phyloP scores from a whole-genome alignment of 2,113 vertebrate genomes.

The Trochalopteron elliotii region DNA sequence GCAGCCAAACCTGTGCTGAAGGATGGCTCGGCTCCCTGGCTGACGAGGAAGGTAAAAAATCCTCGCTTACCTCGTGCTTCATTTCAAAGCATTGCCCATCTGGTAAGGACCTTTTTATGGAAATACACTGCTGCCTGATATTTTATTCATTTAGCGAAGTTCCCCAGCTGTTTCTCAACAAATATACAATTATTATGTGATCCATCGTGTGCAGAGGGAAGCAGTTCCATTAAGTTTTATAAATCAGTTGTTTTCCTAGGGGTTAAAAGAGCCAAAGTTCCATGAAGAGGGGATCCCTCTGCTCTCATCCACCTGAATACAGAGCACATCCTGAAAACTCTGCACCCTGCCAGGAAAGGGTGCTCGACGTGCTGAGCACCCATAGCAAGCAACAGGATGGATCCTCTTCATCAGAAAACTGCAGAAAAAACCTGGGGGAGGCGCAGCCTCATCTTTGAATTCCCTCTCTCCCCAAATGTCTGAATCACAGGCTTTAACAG shows the following conservation, averaged over 20 bases:
- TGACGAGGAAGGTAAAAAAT: neutral
- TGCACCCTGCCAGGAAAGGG: neutral
- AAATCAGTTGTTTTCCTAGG: neutral
- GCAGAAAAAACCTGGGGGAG: neutral
- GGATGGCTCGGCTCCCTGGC: neutral
- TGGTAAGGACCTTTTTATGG: neutral
- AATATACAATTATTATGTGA: neutral
- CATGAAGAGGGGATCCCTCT: neutral
- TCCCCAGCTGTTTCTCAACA: slow-evolving; percentile 3
- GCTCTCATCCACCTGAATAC: neutral
- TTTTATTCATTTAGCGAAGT: neutral
- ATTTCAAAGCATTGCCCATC: neutral
- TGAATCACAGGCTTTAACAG: neutral
- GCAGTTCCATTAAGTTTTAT: neutral
- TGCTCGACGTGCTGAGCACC: accelerated
- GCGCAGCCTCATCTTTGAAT: neutral
- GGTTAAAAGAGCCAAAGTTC: neutral
- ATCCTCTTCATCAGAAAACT: neutral
- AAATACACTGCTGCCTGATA: neutral
- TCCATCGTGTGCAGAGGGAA: neutral
- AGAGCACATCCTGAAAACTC: neutral
- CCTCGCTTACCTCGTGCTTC: neutral
- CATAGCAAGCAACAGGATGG: accelerated
- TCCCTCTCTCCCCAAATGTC: neutral
- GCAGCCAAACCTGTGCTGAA: neutral